Conservation (phyloP, 2,113 vertebrate genomes). For the Stegostoma tigrinum region DNA sequence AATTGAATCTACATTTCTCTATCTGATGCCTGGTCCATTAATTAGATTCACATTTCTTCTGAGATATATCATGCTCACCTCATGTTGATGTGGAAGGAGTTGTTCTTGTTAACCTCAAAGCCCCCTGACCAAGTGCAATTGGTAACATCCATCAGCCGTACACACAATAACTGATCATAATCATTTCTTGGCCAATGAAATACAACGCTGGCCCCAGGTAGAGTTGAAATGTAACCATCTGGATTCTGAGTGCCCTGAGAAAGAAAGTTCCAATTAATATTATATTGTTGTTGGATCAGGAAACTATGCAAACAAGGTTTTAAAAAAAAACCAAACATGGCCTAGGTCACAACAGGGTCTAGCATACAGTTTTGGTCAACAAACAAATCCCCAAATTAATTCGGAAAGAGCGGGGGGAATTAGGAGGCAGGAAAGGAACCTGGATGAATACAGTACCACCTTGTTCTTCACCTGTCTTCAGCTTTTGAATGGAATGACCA, state of each 20-base stretch:
- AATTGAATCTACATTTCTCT: background rate
- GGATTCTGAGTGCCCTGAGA: slow-evolving; percentile 78
- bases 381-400: background rate
- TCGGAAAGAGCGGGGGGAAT: background rate
- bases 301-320: background rate
- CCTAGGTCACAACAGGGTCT: background rate
- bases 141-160: slow-evolving; percentile 82
- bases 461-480: no score
- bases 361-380: background rate
- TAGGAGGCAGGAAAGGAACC: background rate
- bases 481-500: no score
- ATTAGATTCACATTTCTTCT: background rate
- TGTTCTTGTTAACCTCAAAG: slow-evolving; percentile 94
- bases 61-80: slow-evolving; percentile 58
- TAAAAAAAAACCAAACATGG: background rate
- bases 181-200: slow-evolving; percentile 98
- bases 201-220: slow-evolving; percentile 91
- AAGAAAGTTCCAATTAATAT: background rate
- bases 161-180: slow-evolving; percentile 88
- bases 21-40: background rate
- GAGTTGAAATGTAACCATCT: slow-evolving; percentile 87
- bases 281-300: background rate
- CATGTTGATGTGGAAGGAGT: slow-evolving; percentile 96
- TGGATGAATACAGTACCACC: no score
- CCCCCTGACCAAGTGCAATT: slow-evolving; percentile 93